Conservation (phyloP, 1,140 invertebrate species). For the Aporrectodea caliginosa region DNA sequence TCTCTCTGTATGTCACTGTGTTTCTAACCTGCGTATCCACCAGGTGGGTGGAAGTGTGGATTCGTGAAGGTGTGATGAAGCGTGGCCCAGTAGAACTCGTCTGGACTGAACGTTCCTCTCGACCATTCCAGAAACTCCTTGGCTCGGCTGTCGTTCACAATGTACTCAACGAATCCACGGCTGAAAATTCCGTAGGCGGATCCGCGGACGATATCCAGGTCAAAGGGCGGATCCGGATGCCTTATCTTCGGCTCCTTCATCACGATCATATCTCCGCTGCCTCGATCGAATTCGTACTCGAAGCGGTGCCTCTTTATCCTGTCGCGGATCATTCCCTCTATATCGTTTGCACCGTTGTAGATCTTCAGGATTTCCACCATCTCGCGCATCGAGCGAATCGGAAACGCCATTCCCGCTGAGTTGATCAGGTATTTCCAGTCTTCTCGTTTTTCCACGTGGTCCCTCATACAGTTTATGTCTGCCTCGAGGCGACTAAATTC, state of each 20-base stretch:
- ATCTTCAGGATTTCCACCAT: constrained; percentile 41
- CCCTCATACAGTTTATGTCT: constrained; percentile 37
- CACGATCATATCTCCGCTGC: no score
- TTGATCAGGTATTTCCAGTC: constrained; percentile 44
- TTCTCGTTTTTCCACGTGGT: constrained; percentile 29
- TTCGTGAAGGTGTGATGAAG: constrained; percentile 41
- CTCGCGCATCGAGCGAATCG: constrained; percentile 40
- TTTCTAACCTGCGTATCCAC: constrained; percentile 44
- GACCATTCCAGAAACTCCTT: constrained; percentile 43
- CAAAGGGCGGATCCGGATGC: no score
- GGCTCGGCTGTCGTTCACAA: constrained; percentile 37
- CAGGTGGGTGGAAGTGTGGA: constrained; percentile 37
- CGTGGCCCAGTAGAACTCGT: constrained; percentile 50
- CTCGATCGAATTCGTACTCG: no score
- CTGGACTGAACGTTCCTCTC: constrained; percentile 42
- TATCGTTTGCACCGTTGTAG: constrained; percentile 42
- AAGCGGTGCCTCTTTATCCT: no score
- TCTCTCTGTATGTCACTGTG: no score
- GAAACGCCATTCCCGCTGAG: constrained; percentile 38
- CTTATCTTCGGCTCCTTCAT: no score
- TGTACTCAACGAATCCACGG: constrained; percentile 48
- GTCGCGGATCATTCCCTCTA: constrained; percentile 29
- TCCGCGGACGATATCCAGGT: no score
- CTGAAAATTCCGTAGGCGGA: no score
- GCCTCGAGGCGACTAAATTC: constrained; percentile 34